Conservation (phyloP, 2,797 vertebrate genomes). For the Channallabes apus region DNA sequence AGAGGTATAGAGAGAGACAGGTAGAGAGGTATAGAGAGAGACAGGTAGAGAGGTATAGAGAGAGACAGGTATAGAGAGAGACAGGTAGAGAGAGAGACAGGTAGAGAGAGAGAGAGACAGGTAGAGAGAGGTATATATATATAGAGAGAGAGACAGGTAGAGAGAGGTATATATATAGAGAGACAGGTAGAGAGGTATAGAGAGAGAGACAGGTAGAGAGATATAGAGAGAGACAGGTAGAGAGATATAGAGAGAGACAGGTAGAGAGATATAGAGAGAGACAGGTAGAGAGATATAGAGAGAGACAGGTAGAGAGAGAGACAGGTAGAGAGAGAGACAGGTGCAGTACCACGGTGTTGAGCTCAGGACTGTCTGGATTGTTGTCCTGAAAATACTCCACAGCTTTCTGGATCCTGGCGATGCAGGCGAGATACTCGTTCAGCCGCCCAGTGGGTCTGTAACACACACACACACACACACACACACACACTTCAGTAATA, state of each 20-base stretch:
- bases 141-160: neutral
- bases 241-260: neutral
- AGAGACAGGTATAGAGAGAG: no score
- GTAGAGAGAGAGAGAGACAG: neutral
- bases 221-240: neutral
- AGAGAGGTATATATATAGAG: neutral
- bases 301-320: neutral
- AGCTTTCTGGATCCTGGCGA: constrained; percentile 96
- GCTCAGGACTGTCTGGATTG: constrained; percentile 93
- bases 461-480: neutral
- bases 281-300: neutral
- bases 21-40: neutral
- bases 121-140: no score
- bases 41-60: no score
- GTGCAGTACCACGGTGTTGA: constrained; percentile 92
- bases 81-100: neutral
- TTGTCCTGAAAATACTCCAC: constrained; percentile 99
- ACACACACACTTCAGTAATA: neutral
- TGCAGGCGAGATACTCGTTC: constrained; percentile 90
- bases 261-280: neutral
- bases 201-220: neutral
- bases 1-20: neutral
- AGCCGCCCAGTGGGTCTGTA: constrained; percentile 87
- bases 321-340: neutral
- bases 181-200: neutral